Evolutionary conservation across 2,113 vertebrate species (phyloP).

Genomic region (Syrrhaptes paradoxus): DNA sequence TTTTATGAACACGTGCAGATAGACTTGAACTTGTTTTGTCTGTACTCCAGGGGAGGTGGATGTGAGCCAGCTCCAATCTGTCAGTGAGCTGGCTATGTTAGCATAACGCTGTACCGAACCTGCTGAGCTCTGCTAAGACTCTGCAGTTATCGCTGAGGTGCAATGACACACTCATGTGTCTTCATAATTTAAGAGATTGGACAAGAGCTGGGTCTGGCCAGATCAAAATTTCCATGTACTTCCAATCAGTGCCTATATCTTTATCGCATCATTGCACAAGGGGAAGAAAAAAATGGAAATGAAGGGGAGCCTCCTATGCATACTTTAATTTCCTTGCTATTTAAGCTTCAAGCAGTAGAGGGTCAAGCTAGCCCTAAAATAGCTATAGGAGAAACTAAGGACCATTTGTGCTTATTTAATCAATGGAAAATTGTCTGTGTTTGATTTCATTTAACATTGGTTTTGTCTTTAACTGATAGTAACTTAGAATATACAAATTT

Average conservation of each 20-base stretch:
- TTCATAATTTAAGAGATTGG: neutral
- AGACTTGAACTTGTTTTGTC: conserved; percentile 63
- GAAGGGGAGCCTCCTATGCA: neutral
- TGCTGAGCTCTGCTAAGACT: conserved; percentile 23
- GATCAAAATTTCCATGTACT: neutral
- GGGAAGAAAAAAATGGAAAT: neutral
- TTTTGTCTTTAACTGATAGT: neutral
- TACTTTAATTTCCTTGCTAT: neutral
- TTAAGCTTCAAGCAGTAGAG: neutral
- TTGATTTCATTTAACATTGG: neutral
- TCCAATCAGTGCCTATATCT: neutral
- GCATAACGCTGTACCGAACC: neutral
- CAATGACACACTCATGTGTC: neutral
- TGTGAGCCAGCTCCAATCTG: conserved; percentile 35
- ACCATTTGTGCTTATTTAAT: neutral
- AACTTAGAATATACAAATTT: neutral
- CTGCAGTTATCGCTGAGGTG: neutral
- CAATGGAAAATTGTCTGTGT: neutral
- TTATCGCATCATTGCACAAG: neutral
- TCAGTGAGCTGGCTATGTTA: conserved; percentile 20
- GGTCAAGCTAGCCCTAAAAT: neutral
- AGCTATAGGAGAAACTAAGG: neutral
- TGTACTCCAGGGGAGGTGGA: conserved; percentile 46
- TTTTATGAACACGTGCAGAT: conserved; percentile 55
- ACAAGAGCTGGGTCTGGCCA: neutral